Base-by-base conservation (phyloP, 2,888 invertebrate species). In the Polyommatus iphigenia region DNA sequence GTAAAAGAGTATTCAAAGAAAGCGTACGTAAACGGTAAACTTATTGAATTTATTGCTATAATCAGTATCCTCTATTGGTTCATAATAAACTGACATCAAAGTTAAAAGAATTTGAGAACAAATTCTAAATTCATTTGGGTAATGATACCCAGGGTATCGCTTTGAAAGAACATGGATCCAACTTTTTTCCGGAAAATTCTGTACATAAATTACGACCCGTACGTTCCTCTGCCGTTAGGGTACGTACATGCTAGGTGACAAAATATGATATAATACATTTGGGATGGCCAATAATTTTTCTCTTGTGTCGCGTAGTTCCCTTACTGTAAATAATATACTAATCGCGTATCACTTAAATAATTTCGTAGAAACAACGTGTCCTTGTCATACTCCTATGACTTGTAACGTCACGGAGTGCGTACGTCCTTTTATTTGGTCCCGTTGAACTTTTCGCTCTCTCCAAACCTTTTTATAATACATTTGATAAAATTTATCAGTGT, bases 181-280 rank as follows among this genome's bases (percentile, higher is more conserved):
- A 90, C 86, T 90, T 91, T 91, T 89, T 88, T 87, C 87, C 87
- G 87, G 87, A 87, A 87, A 90, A 90, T 90, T 90, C 89, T 86
- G 86, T 86, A 89, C 89, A 91, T 90, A 91, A 91, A 92, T 92
- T 88, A 91, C 87, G 88, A 89, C 89, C 89, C 90, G 90, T 87
- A 87, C 90, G 89, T 87, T 91, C 89, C 87, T 87, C 87, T 89
- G 83, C 89, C 89, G 89, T 91, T 90, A 91, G 29, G 62, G 13
- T 67, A 29, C 10, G 29, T 67, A 67, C 67, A 67, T 2, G 13
- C 67, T 67, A 15, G 4, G 29, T 2, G 15, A 67, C 29, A 29
- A 29, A n/a, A n/a, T n/a, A n/a, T 59, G 8, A 18, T n/a, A 2
- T 7, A 7, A 18, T 7, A 59, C 7, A 59, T 59, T n/a, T 59